A percentile compares a stretch with the other conserved stretches of the same genome.
These are phyloP conservation scores for Amphiduros pacificus DNA, from an alignment of 2,888 invertebrate species.

Conservation along the genomic window DNA sequence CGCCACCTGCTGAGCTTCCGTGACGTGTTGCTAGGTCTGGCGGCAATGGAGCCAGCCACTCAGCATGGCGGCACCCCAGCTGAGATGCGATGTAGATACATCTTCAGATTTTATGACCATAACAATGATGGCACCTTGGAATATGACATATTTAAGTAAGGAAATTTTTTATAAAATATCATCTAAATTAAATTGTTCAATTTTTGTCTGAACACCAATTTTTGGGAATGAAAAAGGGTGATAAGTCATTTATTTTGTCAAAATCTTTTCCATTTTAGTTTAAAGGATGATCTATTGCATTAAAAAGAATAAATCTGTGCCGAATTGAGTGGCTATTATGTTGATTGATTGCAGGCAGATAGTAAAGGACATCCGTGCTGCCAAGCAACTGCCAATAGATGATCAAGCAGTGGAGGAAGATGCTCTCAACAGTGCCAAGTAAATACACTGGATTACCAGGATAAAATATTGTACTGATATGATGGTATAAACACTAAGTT, in stretches of 20 bases:
- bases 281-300: too few species aligned
- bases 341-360: slow-evolving; percentile 24
- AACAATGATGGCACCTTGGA: slow-evolving; percentile 58
- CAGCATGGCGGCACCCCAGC: slow-evolving; percentile 69
- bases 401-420: slow-evolving; percentile 65
- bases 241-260: neutral
- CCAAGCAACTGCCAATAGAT: slow-evolving; percentile 65
- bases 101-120: slow-evolving; percentile 67
- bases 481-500: too few species aligned
- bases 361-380: slow-evolving; percentile 65
- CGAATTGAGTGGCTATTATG: too few species aligned
- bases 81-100: slow-evolving; percentile 72
- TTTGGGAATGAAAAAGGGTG: too few species aligned
- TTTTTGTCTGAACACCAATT: too few species aligned
- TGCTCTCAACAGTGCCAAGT: slow-evolving; percentile 61
- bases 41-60: slow-evolving; percentile 70
- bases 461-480: too few species aligned
- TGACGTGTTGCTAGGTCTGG: slow-evolving; percentile 65
- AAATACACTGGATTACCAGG: too few species aligned
- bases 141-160: slow-evolving; percentile 65
- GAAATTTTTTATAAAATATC: too few species aligned
- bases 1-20: slow-evolving; percentile 45
- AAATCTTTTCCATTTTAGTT: neutral
- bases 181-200: too few species aligned
- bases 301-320: too few species aligned